phyloP scores from a whole-genome alignment of 2,113 vertebrate genomes.

The Lophochroa leadbeateri region DNA sequence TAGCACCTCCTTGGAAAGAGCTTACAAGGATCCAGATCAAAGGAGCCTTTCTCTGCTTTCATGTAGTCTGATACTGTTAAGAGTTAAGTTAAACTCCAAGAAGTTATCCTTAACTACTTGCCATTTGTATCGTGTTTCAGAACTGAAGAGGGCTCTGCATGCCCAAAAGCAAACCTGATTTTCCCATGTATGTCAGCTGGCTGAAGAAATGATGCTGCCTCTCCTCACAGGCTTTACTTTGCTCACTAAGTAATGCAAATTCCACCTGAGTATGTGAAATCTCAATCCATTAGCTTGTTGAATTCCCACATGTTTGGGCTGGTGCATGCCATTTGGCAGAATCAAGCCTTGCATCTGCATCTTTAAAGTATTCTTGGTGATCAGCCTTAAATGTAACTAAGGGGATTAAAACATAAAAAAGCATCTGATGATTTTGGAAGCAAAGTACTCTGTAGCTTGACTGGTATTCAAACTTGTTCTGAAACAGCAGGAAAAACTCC shows the following conservation, averaged over 20 bases:
- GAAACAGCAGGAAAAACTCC: not conserved
- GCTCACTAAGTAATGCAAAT: not conserved
- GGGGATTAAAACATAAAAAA: not conserved
- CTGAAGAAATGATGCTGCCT: not conserved
- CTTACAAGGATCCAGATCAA: not conserved
- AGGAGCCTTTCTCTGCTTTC: not conserved
- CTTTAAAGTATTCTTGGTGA: not conserved
- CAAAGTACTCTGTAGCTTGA: not conserved
- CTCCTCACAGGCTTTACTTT: not conserved
- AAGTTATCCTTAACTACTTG: not conserved
- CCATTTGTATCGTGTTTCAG: not conserved
- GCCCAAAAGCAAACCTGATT: not conserved
- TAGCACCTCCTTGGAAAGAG: not conserved
- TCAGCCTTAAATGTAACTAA: not conserved
- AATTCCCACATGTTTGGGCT: not conserved
- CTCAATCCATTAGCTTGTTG: not conserved
- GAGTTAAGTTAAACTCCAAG: not conserved
- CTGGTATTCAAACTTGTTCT: not conserved
- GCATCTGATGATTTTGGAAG: not conserved
- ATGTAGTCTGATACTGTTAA: not conserved
- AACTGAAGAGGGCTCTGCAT: not conserved
- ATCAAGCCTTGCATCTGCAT: not conserved
- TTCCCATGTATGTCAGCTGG: not conserved
- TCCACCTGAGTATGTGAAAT: not conserved
- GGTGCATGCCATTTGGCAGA: not conserved